phyloP scores from a whole-genome alignment of 2,888 invertebrate species.

The Physocephala rufipes region DNA sequence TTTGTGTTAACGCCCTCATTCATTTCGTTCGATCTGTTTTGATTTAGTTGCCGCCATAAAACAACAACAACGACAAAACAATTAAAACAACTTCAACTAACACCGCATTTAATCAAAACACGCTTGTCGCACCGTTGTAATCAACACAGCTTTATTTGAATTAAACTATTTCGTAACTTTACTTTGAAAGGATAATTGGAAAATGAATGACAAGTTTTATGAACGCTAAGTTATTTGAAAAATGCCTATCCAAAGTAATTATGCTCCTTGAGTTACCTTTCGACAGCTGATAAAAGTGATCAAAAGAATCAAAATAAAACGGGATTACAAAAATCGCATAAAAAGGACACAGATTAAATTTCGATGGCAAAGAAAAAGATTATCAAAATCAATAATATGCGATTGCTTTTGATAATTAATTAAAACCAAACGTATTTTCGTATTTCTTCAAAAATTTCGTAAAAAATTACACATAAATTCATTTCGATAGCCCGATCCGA shows the following conservation, averaged over 20 bases:
- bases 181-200: not conserved
- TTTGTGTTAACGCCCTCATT: not conserved
- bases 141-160: not conserved
- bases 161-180: not conserved
- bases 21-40: too few relatives aligned
- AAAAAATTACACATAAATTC: not conserved
- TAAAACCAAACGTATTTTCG: not conserved
- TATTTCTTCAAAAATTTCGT: not conserved
- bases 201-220: not conserved
- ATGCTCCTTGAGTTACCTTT: not conserved
- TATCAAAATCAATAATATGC: not conserved
- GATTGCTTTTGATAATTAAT: not conserved
- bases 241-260: not conserved
- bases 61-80: not conserved
- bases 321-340: too few relatives aligned
- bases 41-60: not conserved
- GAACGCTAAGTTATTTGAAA: not conserved
- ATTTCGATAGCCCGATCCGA: too few relatives aligned
- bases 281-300: not conserved
- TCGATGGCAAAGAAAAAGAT: too few relatives aligned
- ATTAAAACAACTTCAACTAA: constrained; percentile 32
- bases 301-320: not conserved
- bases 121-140: constrained; percentile 13
- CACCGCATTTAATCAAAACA: constrained; percentile 27
- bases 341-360: too few relatives aligned